Conservation (phyloP, 2,888 invertebrate genomes). For the Plemyria rubiginata region DNA sequence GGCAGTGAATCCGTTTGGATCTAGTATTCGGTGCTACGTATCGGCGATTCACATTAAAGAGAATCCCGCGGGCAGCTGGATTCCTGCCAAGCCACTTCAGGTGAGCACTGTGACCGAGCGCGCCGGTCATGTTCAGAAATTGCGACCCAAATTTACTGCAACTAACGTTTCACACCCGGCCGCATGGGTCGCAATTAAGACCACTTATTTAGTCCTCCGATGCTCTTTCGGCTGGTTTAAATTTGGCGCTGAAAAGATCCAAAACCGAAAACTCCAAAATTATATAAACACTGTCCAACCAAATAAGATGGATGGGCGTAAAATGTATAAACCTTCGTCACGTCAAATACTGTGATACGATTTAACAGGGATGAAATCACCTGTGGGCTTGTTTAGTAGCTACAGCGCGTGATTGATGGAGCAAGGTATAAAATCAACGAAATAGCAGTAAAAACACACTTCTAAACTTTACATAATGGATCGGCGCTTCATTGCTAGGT, state of each 20-base stretch:
- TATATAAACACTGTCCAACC: slow-evolving; percentile 31
- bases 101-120: slow-evolving; percentile 60
- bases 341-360: slow-evolving; percentile 45
- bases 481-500: slow-evolving; percentile 61
- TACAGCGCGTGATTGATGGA: slow-evolving; percentile 56
- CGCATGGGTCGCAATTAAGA: slow-evolving; percentile 30
- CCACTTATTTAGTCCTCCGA: slow-evolving; percentile 16
- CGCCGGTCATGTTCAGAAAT: slow-evolving; percentile 50
- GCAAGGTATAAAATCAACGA: slow-evolving; percentile 46
- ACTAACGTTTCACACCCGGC: slow-evolving; percentile 32
- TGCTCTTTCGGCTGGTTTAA: slow-evolving; percentile 1
- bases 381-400: slow-evolving; percentile 41
- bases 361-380: slow-evolving; percentile 52
- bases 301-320: slow-evolving; percentile 39
- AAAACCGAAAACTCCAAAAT: slow-evolving; percentile 23
- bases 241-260: not conserved
- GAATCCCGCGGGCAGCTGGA: slow-evolving; percentile 50
- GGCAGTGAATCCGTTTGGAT: slow-evolving; percentile 50
- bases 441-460: slow-evolving; percentile 27
- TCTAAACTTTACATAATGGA: slow-evolving; percentile 38
- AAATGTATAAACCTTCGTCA: slow-evolving; percentile 48
- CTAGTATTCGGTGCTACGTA: slow-evolving; percentile 44
- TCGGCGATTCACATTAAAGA: slow-evolving; percentile 41
- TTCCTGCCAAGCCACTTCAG: slow-evolving; percentile 62
- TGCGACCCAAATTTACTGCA: slow-evolving; percentile 49